phyloP scores from a whole-genome alignment of 2,797 vertebrate species.

The Phyllotis vaccarum region DNA sequence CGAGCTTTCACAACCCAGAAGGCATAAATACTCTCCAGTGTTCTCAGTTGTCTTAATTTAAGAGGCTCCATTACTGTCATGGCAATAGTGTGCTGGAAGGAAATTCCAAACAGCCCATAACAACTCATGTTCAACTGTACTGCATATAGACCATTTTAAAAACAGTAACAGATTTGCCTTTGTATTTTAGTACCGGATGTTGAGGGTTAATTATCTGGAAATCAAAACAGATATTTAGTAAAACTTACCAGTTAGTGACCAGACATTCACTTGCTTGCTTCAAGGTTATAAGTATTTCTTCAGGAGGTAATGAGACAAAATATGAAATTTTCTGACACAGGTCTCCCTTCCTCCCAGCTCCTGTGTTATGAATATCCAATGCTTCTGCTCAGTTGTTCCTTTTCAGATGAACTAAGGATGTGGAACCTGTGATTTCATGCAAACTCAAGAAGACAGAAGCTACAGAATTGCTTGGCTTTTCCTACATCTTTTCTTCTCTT shows the following conservation, averaged over 20 bases:
- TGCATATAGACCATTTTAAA: conserved; percentile 63
- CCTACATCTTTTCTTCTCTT: not conserved
- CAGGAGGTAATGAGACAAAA: conserved; percentile 39
- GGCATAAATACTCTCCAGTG: conserved; percentile 59
- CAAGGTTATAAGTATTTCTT: conserved; percentile 44
- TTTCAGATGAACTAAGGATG: conserved; percentile 21
- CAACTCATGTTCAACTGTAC: conserved; percentile 74
- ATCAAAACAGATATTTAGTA: conserved; percentile 64
- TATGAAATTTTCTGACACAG: not conserved
- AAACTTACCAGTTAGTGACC: conserved; percentile 61
- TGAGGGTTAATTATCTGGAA: conserved; percentile 71
- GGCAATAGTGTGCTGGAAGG: conserved; percentile 54
- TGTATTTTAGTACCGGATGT: conserved; percentile 64
- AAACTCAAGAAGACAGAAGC: not conserved
- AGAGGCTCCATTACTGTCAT: conserved; percentile 59
- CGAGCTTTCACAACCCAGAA: conserved; percentile 53
- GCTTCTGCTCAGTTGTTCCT: conserved; percentile 40
- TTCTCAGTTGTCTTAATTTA: conserved; percentile 69
- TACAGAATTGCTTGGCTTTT: conserved; percentile 21
- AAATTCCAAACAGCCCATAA: conserved; percentile 83
- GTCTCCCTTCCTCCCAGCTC: not conserved
- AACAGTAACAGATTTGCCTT: conserved; percentile 78
- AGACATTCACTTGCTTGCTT: conserved; percentile 54
- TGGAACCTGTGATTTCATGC: not conserved
- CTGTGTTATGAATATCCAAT: conserved; percentile 1